Evolutionary conservation across 2,113 vertebrate species (phyloP).

Genomic region (Stigmatopora nigra): DNA sequence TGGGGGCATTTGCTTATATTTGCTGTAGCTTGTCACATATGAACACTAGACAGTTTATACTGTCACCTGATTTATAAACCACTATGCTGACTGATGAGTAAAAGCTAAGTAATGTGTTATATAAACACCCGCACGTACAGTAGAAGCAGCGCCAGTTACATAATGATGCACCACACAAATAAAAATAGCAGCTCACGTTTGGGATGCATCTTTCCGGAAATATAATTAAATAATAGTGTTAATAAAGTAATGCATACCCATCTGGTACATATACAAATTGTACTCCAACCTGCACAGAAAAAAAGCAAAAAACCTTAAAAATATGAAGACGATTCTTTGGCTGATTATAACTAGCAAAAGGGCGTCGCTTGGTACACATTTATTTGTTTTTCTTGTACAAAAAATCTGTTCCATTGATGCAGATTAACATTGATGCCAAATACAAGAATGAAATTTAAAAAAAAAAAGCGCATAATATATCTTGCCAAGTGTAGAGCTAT

Average conservation of each 20-base stretch:
- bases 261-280: constrained; percentile 10
- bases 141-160: constrained; percentile 8
- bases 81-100: constrained; percentile 12
- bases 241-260: constrained; percentile 18
- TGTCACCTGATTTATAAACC: constrained; percentile 25
- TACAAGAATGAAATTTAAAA: constrained; percentile 5
- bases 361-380: neutral
- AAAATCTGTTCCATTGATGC: constrained; percentile 5
- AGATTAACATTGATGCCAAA: constrained; percentile 19
- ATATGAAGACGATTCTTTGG: neutral
- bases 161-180: constrained; percentile 16
- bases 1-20: neutral
- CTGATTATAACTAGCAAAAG: neutral
- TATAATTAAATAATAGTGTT: neutral
- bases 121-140: neutral
- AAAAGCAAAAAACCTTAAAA: neutral
- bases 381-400: neutral
- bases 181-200: constrained; percentile 32
- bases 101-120: constrained; percentile 4
- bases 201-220: constrained; percentile 14
- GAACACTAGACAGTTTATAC: constrained; percentile 21
- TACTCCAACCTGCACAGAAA: constrained; percentile 7
- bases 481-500: constrained; percentile 25
- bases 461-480: constrained; percentile 12
- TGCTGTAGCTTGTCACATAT: neutral